Conservation (phyloP, 2,888 invertebrate genomes). For the Lepas anatifera region DNA sequence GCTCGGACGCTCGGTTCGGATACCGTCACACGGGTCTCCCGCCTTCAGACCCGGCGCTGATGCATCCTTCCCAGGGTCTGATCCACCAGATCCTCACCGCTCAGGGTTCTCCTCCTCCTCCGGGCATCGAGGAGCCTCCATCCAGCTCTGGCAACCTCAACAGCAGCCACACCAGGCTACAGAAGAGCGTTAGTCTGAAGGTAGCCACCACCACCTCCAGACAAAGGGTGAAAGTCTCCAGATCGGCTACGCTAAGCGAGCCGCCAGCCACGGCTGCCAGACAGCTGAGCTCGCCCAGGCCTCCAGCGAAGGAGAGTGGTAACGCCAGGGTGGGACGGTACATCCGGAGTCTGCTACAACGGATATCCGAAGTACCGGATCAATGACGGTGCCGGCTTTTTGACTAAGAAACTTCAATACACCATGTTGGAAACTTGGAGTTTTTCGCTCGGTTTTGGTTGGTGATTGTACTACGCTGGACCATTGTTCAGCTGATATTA, state of each 20-base stretch:
- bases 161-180: not conserved
- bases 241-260: not conserved
- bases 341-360: not conserved
- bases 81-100: not conserved
- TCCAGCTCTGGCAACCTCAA: too few species aligned
- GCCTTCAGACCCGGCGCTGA: not conserved
- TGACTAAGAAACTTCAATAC: not conserved
- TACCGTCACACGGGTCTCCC: not conserved
- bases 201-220: not conserved
- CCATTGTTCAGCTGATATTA: not conserved
- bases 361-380: not conserved
- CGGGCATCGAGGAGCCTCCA: too few species aligned
- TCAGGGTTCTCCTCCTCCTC: too few species aligned
- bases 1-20: not conserved
- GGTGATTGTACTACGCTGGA: not conserved
- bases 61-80: not conserved
- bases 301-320: not conserved
- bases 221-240: not conserved
- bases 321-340: not conserved
- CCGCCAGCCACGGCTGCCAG: not conserved
- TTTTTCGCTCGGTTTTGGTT: too few species aligned
- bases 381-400: not conserved
- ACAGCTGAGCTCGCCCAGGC: not conserved
- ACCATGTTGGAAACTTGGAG: too few species aligned
- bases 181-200: not conserved